These are phyloP conservation scores for Trachelus stipa DNA, from an alignment of 2,888 invertebrate species.

Conservation along the genomic window DNA sequence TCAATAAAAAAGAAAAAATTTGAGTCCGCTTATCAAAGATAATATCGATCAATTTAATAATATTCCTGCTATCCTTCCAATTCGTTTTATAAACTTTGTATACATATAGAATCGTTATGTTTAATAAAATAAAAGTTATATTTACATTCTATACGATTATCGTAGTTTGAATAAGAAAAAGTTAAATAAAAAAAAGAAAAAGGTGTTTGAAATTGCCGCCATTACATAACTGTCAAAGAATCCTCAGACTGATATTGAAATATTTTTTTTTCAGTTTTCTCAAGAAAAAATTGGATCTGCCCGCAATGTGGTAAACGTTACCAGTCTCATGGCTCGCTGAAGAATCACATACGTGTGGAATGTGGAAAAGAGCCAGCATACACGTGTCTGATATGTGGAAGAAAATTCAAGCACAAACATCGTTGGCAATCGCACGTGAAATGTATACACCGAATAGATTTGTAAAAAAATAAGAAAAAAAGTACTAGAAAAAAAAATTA, in stretches of 20 bases:
- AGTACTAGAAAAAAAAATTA: too few relatives aligned
- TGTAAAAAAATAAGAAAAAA: slow-evolving; percentile 20
- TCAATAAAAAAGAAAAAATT: too few relatives aligned
- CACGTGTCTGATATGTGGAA: slow-evolving; percentile 48
- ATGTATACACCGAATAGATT: slow-evolving; percentile 35
- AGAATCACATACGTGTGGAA: slow-evolving; percentile 54
- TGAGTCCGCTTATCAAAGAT: too few relatives aligned
- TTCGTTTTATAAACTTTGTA: slow-evolving; percentile 6
- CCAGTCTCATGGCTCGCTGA: slow-evolving; percentile 53
- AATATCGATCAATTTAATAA: too few relatives aligned
- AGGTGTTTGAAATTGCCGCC: too few relatives aligned
- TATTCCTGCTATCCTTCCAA: too few relatives aligned
- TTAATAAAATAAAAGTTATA: slow-evolving; percentile 15
- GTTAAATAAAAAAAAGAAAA: too few relatives aligned
- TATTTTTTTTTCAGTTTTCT: background rate
- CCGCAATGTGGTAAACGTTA: slow-evolving; percentile 55
- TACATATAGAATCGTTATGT: slow-evolving; percentile 3
- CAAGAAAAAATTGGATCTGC: slow-evolving; percentile 42
- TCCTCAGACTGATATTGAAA: too few relatives aligned
- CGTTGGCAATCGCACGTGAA: slow-evolving; percentile 29
- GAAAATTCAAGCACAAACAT: slow-evolving; percentile 33
- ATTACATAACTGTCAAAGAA: too few relatives aligned
- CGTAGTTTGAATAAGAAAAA: too few relatives aligned
- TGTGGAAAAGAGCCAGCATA: slow-evolving; percentile 60
- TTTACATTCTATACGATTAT: background rate